Conservation (phyloP, 2,888 invertebrate genomes). For the Sphinx pinastri region DNA sequence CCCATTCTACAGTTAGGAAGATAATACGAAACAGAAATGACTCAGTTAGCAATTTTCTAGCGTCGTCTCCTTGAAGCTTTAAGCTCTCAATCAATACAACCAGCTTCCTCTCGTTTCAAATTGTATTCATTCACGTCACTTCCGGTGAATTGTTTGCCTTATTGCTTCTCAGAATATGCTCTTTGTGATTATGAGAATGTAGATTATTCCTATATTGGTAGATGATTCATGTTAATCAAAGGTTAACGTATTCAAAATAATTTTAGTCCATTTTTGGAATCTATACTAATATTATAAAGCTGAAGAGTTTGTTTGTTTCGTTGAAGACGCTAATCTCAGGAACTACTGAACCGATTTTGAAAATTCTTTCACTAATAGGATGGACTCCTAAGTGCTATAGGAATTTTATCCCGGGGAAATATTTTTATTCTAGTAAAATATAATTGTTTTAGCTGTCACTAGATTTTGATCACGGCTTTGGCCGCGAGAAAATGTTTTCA, state of each 20-base stretch:
- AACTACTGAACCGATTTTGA: too few relatives aligned
- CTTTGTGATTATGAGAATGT: conserved; percentile 13
- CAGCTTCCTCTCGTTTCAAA: conserved; percentile 26
- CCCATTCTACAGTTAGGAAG: not conserved
- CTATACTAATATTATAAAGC: too few relatives aligned
- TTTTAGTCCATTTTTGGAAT: not conserved
- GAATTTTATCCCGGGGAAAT: too few relatives aligned
- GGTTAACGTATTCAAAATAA: not conserved
- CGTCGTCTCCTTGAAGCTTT: conserved; percentile 21
- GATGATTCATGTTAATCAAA: not conserved
- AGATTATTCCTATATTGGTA: not conserved
- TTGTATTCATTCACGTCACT: conserved; percentile 24
- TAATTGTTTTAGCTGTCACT: too few relatives aligned
- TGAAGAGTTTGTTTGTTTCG: too few relatives aligned
- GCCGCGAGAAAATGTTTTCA: too few relatives aligned
- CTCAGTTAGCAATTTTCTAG: conserved; percentile 18
- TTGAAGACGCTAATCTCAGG: too few relatives aligned
- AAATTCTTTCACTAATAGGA: too few relatives aligned
- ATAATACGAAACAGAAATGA: conserved; percentile 1
- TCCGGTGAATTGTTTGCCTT: conserved; percentile 21
- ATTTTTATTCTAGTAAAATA: too few relatives aligned
- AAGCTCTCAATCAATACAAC: conserved; percentile 44
- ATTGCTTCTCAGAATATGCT: conserved; percentile 5
- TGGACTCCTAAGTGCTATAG: too few relatives aligned
- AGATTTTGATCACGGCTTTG: too few relatives aligned